phyloP scores from a whole-genome alignment of 2,888 invertebrate genomes.

The Metacarcinus magister region DNA sequence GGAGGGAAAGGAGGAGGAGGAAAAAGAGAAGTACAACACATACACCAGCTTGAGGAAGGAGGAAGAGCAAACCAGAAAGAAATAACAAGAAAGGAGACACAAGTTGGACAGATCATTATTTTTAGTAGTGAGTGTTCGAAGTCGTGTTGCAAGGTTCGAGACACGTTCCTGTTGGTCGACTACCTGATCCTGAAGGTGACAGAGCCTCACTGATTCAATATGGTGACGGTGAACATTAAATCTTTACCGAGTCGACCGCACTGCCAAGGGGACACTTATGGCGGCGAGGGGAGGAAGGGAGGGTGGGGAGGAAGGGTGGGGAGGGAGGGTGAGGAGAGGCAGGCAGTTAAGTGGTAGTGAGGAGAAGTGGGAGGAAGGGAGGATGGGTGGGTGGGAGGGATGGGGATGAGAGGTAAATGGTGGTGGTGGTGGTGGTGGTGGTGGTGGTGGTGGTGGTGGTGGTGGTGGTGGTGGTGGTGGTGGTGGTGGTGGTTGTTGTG shows the following conservation, averaged over 20 bases:
- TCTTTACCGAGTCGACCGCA: constrained; percentile 47
- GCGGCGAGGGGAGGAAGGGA: not conserved
- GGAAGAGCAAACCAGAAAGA: not conserved
- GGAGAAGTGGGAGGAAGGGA: not conserved
- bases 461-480: not conserved
- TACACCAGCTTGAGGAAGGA: not conserved
- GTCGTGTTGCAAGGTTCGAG: not conserved
- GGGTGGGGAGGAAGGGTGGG: not conserved
- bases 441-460: not conserved
- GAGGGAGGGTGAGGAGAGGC: not conserved
- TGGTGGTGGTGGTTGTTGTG: not conserved
- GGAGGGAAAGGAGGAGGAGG: not conserved
- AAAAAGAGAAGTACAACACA: not conserved
- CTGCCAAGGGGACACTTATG: not conserved
- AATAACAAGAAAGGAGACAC: not conserved
- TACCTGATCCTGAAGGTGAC: constrained; percentile 49
- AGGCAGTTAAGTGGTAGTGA: not conserved
- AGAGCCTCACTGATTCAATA: constrained; percentile 71
- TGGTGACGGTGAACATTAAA: constrained; percentile 44
- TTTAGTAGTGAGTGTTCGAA: not conserved
- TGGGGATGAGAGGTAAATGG: not conserved
- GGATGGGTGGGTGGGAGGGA: not conserved
- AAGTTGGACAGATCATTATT: too few species aligned
- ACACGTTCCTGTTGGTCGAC: constrained; percentile 29
- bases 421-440: not conserved